phyloP scores from a whole-genome alignment of 2,888 invertebrate species.

The Lasioglossum malachurum region DNA sequence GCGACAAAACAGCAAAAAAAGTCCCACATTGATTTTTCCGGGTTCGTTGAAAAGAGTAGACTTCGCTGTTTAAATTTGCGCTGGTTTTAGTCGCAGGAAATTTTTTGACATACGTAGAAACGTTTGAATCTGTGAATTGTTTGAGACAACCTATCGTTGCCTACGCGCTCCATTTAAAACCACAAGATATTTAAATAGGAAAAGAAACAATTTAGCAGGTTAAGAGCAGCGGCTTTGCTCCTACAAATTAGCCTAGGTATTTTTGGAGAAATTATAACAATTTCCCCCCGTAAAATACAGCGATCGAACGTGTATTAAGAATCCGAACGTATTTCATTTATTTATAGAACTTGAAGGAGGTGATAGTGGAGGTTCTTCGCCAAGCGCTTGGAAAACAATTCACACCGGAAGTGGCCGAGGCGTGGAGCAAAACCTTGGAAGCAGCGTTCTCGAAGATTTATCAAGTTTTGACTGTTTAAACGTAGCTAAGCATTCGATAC shows the following conservation, averaged over 20 bases:
- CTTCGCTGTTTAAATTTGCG: neutral
- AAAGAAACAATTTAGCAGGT: neutral
- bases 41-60: neutral
- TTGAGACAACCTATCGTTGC: neutral
- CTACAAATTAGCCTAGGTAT: neutral
- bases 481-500: neutral
- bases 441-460: slow-evolving; percentile 77
- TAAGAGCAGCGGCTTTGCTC: neutral
- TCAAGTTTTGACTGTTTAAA: slow-evolving; percentile 59
- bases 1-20: neutral
- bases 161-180: neutral
- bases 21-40: neutral
- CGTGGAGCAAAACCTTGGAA: slow-evolving; percentile 85
- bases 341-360: slow-evolving; percentile 84
- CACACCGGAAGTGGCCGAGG: slow-evolving; percentile 82
- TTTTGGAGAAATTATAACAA: neutral
- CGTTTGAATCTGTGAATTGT: neutral
- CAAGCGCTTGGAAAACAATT: slow-evolving; percentile 84
- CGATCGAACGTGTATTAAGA: neutral
- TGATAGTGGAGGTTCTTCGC: slow-evolving; percentile 83
- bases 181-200: neutral
- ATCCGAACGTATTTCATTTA: no score
- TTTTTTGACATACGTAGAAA: neutral
- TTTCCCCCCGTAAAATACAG: neutral
- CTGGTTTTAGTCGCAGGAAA: neutral